Evolutionary conservation across 2,797 vertebrate genomes (phyloP).

Genomic region (Agapornis canus): DNA sequence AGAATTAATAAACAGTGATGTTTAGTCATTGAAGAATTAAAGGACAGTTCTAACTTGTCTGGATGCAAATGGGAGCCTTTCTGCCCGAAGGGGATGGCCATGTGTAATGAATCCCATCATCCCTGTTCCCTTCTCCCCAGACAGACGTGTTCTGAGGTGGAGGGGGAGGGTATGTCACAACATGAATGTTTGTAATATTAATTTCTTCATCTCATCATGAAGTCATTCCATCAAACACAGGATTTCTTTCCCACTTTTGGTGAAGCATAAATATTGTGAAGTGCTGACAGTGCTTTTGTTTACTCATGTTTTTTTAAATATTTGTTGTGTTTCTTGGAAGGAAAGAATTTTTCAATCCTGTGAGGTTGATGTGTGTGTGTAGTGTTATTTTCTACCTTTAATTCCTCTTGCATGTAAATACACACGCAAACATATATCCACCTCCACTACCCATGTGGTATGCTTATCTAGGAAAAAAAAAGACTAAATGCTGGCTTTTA

Average conservation of each 20-base stretch:
- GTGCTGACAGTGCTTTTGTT: not conserved
- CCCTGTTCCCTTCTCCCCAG: not conserved
- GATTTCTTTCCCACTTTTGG: not conserved
- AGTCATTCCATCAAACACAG: not conserved
- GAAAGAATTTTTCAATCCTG: not conserved
- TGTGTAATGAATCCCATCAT: not conserved
- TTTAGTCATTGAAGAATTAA: not conserved
- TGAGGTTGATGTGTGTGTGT: accelerated
- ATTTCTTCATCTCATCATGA: not conserved
- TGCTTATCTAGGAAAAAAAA: not conserved
- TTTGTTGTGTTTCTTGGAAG: not conserved
- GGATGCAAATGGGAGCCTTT: not conserved
- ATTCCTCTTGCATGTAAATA: not conserved
- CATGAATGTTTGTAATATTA: not conserved
- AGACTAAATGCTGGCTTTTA: not conserved
- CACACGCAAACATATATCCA: not conserved
- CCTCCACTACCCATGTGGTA: not conserved
- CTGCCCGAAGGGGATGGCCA: not conserved
- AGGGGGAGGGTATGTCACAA: not conserved
- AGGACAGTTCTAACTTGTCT: not conserved
- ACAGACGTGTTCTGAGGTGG: not conserved
- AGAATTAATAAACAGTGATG: not conserved
- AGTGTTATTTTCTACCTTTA: not conserved
- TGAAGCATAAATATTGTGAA: not conserved
- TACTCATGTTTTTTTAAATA: not conserved